Conservation (phyloP, 2,797 vertebrate genomes). For the Setipinna tenuifilis region DNA sequence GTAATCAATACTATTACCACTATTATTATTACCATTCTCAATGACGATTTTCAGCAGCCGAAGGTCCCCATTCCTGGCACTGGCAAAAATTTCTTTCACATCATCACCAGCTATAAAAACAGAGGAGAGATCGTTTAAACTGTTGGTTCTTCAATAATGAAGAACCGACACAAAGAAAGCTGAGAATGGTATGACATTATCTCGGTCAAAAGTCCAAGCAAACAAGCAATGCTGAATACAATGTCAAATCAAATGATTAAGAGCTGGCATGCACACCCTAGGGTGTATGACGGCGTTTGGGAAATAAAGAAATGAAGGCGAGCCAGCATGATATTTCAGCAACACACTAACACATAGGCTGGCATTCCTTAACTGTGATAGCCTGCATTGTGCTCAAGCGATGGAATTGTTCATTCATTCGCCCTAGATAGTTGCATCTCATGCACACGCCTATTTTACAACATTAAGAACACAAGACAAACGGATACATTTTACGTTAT, state of each 20-base stretch:
- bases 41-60: slow-evolving; percentile 92
- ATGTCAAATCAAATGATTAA: background rate
- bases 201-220: slow-evolving; percentile 11
- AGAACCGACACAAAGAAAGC: background rate
- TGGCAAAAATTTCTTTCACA: slow-evolving; percentile 89
- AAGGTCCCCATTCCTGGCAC: slow-evolving; percentile 88
- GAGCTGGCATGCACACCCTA: background rate
- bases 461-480: background rate
- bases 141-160: background rate
- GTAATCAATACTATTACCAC: background rate
- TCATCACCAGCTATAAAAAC: slow-evolving; percentile 81
- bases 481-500: background rate
- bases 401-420: background rate
- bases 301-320: background rate
- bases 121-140: background rate
- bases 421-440: background rate
- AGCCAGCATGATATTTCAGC: background rate
- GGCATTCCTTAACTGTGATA: background rate
- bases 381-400: background rate
- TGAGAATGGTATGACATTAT: background rate
- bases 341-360: background rate
- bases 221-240: slow-evolving; percentile 10
- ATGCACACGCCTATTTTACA: no score
- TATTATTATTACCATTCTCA: slow-evolving; percentile 81
- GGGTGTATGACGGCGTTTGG: background rate